Conservation (phyloP, 2,888 invertebrate species). For the Sphaerophoria taeniata region DNA sequence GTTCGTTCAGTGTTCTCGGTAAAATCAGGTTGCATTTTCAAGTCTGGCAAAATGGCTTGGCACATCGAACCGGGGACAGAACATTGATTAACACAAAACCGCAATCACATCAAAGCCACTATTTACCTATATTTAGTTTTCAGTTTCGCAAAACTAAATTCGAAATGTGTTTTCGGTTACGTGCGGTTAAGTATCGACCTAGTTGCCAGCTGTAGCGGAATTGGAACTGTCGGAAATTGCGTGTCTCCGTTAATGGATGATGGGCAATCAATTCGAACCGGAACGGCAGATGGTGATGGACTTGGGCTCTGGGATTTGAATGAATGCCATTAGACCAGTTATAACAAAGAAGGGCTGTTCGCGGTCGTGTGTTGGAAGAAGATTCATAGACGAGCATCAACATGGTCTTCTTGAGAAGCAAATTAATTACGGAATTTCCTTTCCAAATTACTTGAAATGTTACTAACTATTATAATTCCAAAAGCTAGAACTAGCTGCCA, state of each 20-base stretch:
- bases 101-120: conserved; percentile 69
- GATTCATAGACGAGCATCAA: too few species aligned
- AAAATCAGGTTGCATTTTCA: conserved; percentile 28
- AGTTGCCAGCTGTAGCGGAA: conserved; percentile 38
- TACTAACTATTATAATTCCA: too few species aligned
- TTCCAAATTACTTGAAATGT: too few species aligned
- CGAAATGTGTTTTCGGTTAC: conserved; percentile 63
- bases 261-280: conserved; percentile 65
- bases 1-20: background rate
- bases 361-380: too few species aligned
- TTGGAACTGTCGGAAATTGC: conserved; percentile 23
- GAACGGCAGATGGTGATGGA: conserved; percentile 32
- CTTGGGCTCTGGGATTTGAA: conserved; percentile 1
- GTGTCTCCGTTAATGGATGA: conserved; percentile 59
- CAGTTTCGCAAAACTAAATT: conserved; percentile 41
- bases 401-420: too few species aligned
- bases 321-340: conserved; percentile 3
- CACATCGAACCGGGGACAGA: conserved; percentile 10
- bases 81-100: conserved; percentile 71
- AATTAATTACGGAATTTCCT: too few species aligned
- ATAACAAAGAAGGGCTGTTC: conserved; percentile 42
- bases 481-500: too few species aligned
- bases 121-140: conserved; percentile 69
- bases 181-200: conserved; percentile 56
- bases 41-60: conserved; percentile 5